These are phyloP conservation scores for Proteles cristata DNA, from an alignment of 2,113 vertebrate genomes.

Conservation along the genomic window DNA sequence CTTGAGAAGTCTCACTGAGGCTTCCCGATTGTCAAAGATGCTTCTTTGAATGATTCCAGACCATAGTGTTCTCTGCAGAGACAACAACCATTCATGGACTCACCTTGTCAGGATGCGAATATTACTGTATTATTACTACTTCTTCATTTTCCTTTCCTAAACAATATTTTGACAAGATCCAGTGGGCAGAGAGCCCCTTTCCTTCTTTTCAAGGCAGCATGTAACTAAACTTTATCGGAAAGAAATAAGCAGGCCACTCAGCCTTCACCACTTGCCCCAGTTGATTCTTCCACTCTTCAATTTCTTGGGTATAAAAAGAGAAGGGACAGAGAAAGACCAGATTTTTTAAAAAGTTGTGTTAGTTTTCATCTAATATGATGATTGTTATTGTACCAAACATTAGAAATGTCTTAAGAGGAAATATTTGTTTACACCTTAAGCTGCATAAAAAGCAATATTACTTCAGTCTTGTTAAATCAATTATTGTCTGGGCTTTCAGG, in stretches of 20 bases:
- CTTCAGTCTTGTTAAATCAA: slow-evolving; percentile 70
- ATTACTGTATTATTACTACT: neutral
- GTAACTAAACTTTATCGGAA: neutral
- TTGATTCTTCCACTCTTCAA: neutral
- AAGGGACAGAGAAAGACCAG: neutral
- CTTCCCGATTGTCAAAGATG: neutral
- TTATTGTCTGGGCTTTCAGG: slow-evolving; percentile 65
- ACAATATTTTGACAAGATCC: neutral
- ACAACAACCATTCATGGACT: rapidly evolving
- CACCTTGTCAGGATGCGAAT: neutral
- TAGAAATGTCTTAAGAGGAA: slow-evolving; percentile 61
- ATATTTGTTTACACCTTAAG: slow-evolving; percentile 69
- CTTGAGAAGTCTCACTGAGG: neutral
- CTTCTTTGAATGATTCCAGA: neutral
- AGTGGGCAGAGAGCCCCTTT: neutral
- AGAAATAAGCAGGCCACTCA: neutral
- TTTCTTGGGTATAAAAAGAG: slow-evolving; percentile 13
- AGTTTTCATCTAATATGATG: slow-evolving; percentile 19
- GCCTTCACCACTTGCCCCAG: neutral
- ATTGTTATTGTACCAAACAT: slow-evolving; percentile 62
- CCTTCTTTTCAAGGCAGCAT: neutral
- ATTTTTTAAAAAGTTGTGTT: neutral
- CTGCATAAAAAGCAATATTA: slow-evolving; percentile 63
- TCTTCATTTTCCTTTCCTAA: neutral
- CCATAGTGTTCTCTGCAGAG: neutral